These are phyloP conservation scores for Mesoligia furuncula DNA, from an alignment of 2,888 invertebrate species.

Conservation along the genomic window DNA sequence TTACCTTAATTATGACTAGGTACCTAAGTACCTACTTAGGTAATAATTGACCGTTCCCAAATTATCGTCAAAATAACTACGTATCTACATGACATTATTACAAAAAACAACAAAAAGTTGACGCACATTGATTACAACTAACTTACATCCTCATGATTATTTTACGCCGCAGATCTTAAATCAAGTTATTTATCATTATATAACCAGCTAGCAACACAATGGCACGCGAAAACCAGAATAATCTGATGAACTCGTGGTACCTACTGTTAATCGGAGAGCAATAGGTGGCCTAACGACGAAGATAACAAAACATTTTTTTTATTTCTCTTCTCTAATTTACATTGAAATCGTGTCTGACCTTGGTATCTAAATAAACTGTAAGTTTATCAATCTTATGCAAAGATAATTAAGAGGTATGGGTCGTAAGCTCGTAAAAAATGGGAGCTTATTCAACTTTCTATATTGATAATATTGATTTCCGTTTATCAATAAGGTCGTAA, in stretches of 20 bases:
- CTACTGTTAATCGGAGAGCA: constrained; percentile 67
- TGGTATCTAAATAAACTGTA: constrained; percentile 54
- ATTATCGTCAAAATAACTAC: constrained; percentile 19
- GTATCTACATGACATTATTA: constrained; percentile 4
- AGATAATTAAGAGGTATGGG: constrained; percentile 7
- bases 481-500: constrained; percentile 44
- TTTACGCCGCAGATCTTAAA: constrained; percentile 39
- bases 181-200: constrained; percentile 48
- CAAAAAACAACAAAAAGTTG: constrained; percentile 41
- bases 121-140: constrained; percentile 51
- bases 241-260: constrained; percentile 54
- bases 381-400: constrained; percentile 37
- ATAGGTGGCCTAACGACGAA: constrained; percentile 74
- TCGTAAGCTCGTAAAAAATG: constrained; percentile 18
- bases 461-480: constrained; percentile 22
- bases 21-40: not conserved
- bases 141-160: constrained; percentile 37
- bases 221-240: constrained; percentile 54
- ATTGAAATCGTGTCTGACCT: constrained; percentile 60
- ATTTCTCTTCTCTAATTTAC: constrained; percentile 40
- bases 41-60: not conserved
- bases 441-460: constrained; percentile 47
- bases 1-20: constrained; percentile 2
- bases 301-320: constrained; percentile 48
- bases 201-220: constrained; percentile 55